These are phyloP conservation scores for Chascanopsetta lugubris DNA, from an alignment of 2,113 vertebrate genomes.

Conservation along the genomic window DNA sequence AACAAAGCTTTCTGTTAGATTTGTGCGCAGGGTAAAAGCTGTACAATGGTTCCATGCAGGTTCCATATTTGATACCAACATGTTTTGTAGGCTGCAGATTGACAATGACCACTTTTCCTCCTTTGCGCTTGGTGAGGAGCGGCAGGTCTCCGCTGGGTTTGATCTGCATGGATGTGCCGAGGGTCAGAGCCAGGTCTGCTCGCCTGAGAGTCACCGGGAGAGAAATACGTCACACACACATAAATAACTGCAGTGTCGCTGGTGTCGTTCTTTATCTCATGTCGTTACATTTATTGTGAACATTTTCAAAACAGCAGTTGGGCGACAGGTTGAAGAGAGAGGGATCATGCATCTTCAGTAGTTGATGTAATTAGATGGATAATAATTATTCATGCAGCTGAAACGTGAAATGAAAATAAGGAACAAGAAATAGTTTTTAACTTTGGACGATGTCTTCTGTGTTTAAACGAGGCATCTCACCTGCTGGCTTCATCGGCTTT, in stretches of 20 bases:
- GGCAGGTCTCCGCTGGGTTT: constrained; percentile 96
- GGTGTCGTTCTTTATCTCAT: not conserved
- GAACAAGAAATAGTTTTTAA: no score
- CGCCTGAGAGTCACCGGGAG: constrained; percentile 74
- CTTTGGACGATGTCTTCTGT: no score
- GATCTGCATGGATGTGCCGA: constrained; percentile 97
- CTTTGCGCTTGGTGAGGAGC: constrained; percentile 91
- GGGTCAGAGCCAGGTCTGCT: constrained; percentile 90
- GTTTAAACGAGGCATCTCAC: constrained; percentile 76
- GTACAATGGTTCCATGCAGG: no score
- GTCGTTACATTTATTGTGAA: no score
- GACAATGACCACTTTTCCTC: constrained; percentile 92
- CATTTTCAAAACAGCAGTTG: no score
- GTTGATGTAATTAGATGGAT: no score
- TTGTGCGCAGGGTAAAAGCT: no score
- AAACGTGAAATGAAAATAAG: no score
- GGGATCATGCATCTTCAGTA: no score
- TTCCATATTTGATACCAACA: constrained; percentile 73
- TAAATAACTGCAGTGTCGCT: not conserved
- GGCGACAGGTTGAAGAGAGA: no score
- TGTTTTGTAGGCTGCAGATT: constrained; percentile 97
- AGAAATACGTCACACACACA: not conserved
- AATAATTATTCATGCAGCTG: no score
- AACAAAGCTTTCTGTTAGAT: no score
- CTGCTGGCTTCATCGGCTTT: constrained; percentile 92